phyloP scores from a whole-genome alignment of 2,797 vertebrate genomes.

The Cyprinodon diabolis region DNA sequence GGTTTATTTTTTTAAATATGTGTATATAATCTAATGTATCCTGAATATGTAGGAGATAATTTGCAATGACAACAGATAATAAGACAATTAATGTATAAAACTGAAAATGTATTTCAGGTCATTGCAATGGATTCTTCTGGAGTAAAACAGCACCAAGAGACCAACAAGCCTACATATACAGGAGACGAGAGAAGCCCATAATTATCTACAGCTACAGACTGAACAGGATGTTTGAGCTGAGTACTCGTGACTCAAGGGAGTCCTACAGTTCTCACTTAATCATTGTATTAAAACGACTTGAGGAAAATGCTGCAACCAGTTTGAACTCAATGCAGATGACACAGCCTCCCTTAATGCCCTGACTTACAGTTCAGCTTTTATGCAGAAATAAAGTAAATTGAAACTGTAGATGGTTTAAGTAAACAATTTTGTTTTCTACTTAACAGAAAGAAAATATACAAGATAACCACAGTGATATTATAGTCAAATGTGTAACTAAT shows the following conservation, averaged over 20 bases:
- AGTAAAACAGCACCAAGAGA: background rate
- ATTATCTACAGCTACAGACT: conserved; percentile 30
- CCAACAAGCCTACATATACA: background rate
- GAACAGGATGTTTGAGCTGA: background rate
- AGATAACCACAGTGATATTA: background rate
- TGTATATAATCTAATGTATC: too few species aligned
- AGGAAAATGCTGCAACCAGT: background rate
- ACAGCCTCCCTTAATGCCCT: too few species aligned
- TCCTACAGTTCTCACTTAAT: background rate
- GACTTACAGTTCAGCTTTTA: background rate
- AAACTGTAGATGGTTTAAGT: background rate
- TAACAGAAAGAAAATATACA: background rate
- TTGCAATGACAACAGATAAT: background rate
- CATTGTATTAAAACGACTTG: background rate
- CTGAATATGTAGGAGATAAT: background rate
- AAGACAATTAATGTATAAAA: too few species aligned
- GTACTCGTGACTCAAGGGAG: background rate
- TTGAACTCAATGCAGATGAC: background rate
- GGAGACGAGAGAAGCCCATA: conserved; percentile 5
- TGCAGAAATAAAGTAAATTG: background rate
- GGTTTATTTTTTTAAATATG: background rate
- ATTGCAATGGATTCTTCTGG: conserved; percentile 3
- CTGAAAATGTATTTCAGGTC: background rate
- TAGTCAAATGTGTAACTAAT: background rate
- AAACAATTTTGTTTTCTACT: background rate